Conservation (phyloP, 2,797 vertebrate species). For the Ibycter americanus region DNA sequence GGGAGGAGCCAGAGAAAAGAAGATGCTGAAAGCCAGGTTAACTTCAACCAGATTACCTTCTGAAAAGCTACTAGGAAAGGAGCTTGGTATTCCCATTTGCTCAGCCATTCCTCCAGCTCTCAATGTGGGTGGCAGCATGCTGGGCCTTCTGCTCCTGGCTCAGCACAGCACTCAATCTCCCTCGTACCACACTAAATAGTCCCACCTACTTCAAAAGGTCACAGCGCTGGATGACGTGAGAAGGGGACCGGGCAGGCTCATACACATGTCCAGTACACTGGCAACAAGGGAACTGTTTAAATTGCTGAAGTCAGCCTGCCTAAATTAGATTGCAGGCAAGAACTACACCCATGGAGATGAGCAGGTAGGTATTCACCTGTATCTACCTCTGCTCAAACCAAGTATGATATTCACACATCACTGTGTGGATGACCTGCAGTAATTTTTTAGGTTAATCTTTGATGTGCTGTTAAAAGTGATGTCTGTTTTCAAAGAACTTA, state of each 20-base stretch:
- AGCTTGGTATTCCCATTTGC: background rate
- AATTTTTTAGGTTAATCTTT: background rate
- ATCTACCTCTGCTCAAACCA: background rate
- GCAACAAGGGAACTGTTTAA: background rate
- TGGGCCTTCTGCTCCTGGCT: background rate
- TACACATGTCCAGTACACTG: background rate
- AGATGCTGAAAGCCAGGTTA: background rate
- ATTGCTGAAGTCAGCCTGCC: background rate
- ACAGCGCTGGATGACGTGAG: background rate
- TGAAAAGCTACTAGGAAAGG: background rate
- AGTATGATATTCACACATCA: background rate
- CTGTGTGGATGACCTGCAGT: background rate
- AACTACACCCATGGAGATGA: background rate
- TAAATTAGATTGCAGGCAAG: background rate
- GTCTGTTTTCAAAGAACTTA: background rate
- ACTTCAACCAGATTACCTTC: background rate
- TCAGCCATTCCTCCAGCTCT: background rate
- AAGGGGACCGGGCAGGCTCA: background rate
- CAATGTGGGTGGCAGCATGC: fast-evolving
- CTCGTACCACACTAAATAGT: background rate
- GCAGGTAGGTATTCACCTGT: background rate
- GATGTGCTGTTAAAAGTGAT: background rate
- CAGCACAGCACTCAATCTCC: background rate
- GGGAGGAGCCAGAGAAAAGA: background rate
- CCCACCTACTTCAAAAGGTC: background rate